phyloP scores from a whole-genome alignment of 2,888 invertebrate species.

The Nomada flava region DNA sequence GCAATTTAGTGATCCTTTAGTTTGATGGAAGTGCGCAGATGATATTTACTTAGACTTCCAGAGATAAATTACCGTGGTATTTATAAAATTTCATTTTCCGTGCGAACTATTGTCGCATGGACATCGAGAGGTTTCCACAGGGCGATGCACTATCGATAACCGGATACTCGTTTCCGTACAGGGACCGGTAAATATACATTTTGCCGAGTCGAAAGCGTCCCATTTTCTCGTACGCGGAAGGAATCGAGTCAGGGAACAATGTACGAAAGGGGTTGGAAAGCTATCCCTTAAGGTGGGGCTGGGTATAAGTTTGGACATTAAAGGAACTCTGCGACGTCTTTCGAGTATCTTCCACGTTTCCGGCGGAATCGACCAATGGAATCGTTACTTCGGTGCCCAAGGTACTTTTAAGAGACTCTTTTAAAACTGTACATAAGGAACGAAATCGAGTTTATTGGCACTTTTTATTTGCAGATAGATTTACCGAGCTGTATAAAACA shows the following conservation, averaged over 20 bases:
- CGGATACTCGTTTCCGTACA: conserved; percentile 6
- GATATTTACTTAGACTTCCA: too few relatives aligned
- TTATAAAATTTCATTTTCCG: conserved; percentile 27
- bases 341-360: conserved; percentile 11
- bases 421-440: not conserved
- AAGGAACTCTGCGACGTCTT: conserved; percentile 27
- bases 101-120: not conserved
- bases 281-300: conserved; percentile 16
- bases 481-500: not conserved
- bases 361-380: not conserved
- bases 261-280: conserved; percentile 6
- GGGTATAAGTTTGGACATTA: conserved; percentile 27
- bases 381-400: not conserved
- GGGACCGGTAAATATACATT: conserved; percentile 31
- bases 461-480: not conserved
- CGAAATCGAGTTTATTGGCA: not conserved
- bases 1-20: not conserved
- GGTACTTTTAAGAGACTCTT: conserved; percentile 8
- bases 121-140: not conserved
- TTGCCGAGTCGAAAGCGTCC: not conserved
- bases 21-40: too few relatives aligned
- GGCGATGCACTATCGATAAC: conserved; percentile 2
- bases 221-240: not conserved
- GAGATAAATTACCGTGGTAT: not conserved
- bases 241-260: conserved; percentile 10